phyloP scores from a whole-genome alignment of 2,113 vertebrate genomes.

The Chamaea fasciata region DNA sequence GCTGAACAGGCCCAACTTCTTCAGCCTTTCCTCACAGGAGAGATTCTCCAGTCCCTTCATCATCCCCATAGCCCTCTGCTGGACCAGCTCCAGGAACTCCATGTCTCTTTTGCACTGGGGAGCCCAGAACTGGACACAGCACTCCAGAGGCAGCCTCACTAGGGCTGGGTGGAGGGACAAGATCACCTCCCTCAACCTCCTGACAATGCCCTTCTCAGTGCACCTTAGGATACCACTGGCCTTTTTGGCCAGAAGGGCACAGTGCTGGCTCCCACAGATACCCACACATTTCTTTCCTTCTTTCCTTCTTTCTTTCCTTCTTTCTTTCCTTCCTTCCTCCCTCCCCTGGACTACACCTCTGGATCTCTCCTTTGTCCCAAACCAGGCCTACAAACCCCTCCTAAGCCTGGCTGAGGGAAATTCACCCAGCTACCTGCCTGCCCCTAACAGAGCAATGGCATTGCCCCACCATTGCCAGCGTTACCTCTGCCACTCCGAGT shows the following conservation, averaged over 20 bases:
- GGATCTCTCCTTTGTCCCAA: not conserved
- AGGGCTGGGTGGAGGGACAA: not conserved
- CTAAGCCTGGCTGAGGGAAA: not conserved
- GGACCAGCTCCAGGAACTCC: not conserved
- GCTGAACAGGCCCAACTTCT: not conserved
- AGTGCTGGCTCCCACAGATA: not conserved
- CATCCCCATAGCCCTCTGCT: not conserved
- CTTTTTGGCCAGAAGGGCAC: not conserved
- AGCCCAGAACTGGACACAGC: not conserved
- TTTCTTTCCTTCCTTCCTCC: too few species aligned
- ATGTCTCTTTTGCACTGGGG: not conserved
- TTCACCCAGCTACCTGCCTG: not conserved
- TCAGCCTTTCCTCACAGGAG: not conserved
- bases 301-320: not conserved
- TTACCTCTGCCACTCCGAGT: conserved; percentile 74
- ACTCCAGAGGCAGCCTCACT: not conserved
- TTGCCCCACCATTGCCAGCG: accelerated
- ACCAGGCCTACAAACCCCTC: not conserved
- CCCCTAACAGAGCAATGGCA: not conserved
- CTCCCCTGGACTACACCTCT: not conserved
- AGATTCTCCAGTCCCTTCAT: not conserved
- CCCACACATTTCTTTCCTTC: not conserved
- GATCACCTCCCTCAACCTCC: not conserved
- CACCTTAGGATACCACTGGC: not conserved
- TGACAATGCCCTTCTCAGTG: not conserved